phyloP scores from a whole-genome alignment of 2,888 invertebrate species.

The Heteromurus nitidus region DNA sequence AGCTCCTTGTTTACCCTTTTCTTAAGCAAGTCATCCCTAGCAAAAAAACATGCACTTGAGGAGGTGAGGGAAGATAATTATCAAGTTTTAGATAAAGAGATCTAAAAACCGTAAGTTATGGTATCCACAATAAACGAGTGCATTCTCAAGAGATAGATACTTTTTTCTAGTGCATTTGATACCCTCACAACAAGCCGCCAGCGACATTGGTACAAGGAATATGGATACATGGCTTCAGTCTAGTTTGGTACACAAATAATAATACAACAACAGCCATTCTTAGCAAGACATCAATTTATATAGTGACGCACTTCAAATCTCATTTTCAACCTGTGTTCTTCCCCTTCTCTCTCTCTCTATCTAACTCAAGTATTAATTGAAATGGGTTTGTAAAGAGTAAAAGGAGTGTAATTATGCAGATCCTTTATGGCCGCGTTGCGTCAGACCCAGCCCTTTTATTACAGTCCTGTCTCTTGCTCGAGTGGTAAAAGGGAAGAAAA shows the following conservation, averaged over 20 bases:
- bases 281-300: no score
- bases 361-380: neutral
- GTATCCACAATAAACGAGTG: neutral
- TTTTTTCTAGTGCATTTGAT: no score
- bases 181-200: no score
- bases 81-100: neutral
- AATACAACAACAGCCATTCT: no score
- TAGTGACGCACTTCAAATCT: no score
- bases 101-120: neutral
- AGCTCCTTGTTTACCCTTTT: slow-evolving; percentile 20
- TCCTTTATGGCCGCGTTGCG: neutral
- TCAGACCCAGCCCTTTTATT: slow-evolving; percentile 6
- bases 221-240: no score
- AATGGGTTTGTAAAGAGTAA: neutral
- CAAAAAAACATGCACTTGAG: neutral
- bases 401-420: neutral
- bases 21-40: no score
- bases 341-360: neutral
- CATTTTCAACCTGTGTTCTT: no score
- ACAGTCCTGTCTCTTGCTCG: no score
- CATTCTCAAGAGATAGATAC: no score
- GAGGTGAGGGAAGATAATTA: neutral
- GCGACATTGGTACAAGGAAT: no score
- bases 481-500: slow-evolving; percentile 1
- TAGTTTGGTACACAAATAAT: no score